Evolutionary conservation across 2,888 invertebrate genomes (phyloP).

Genomic region (Amblyjoppa proteus): DNA sequence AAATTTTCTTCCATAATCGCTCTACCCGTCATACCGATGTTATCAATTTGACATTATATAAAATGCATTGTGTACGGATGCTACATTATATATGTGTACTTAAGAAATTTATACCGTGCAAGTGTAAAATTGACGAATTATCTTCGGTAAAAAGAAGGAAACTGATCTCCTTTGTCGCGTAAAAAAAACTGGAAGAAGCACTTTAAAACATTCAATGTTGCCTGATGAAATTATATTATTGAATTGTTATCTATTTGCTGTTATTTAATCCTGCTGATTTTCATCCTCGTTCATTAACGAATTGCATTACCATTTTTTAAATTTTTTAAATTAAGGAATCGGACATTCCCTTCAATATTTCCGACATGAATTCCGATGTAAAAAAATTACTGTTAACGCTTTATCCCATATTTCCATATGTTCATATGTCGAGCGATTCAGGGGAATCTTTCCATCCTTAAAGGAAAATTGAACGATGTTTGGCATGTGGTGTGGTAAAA

Average conservation of each 20-base stretch:
- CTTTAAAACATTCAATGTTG: slow-evolving; percentile 63
- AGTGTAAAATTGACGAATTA: slow-evolving; percentile 57
- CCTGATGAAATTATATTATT: slow-evolving; percentile 68
- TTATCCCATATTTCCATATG: no score
- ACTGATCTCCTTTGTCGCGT: slow-evolving; percentile 48
- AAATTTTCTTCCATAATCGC: neutral
- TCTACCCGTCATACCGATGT: slow-evolving; percentile 13
- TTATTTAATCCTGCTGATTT: slow-evolving; percentile 22
- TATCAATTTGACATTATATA: slow-evolving; percentile 29
- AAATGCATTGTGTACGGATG: slow-evolving; percentile 37
- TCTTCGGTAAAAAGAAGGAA: slow-evolving; percentile 28
- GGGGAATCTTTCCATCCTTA: no score
- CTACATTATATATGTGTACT: slow-evolving; percentile 49
- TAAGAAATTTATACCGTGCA: slow-evolving; percentile 62
- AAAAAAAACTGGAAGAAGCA: slow-evolving; percentile 40
- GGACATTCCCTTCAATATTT: neutral
- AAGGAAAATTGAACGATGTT: no score
- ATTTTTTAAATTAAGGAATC: no score
- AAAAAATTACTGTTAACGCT: no score
- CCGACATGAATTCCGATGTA: no score
- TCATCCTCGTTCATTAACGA: neutral
- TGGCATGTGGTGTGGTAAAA: no score
- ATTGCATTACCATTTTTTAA: no score
- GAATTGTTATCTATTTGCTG: slow-evolving; percentile 53
- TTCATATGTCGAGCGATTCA: no score